Conservation (phyloP, 1,140 invertebrate species). For the Zaprionus camerounensis region DNA sequence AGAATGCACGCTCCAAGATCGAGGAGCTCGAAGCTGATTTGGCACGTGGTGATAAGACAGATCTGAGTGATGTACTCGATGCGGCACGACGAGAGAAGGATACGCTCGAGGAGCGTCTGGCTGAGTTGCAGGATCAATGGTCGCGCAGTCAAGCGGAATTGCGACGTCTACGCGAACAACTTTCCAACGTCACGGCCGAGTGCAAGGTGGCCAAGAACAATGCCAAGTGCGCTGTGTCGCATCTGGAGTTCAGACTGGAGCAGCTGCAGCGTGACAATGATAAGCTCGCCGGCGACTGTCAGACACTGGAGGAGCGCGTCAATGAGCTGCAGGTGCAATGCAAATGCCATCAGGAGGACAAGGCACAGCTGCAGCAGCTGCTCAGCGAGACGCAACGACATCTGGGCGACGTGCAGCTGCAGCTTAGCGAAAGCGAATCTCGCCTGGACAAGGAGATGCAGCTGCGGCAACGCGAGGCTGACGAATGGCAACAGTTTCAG, state of each 20-base stretch:
- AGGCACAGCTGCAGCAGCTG: conserved; percentile 88
- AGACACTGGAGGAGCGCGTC: conserved; percentile 89
- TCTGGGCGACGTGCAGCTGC: conserved; percentile 86
- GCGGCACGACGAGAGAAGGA: conserved; percentile 89
- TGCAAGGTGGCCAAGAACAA: conserved; percentile 92
- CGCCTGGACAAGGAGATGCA: conserved; percentile 87
- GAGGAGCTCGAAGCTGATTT: conserved; percentile 87
- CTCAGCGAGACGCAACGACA: conserved; percentile 89
- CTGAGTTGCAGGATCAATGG: conserved; percentile 90
- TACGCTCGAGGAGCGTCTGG: conserved; percentile 88
- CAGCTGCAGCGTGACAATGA: conserved; percentile 90
- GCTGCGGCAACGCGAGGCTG: conserved; percentile 87
- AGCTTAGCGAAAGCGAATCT: conserved; percentile 86
- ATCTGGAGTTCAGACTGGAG: conserved; percentile 91
- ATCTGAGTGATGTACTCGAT: conserved; percentile 90
- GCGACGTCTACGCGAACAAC: conserved; percentile 89
- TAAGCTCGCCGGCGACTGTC: conserved; percentile 88
- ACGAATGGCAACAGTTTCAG: conserved; percentile 97
- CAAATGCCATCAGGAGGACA: conserved; percentile 91
- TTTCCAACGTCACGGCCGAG: conserved; percentile 91
- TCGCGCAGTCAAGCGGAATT: conserved; percentile 91
- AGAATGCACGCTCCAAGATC: conserved; percentile 91
- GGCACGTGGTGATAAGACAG: conserved; percentile 87
- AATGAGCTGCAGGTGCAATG: conserved; percentile 89
- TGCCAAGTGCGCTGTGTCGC: conserved; percentile 91